A percentile compares a stretch with the other conserved stretches of the same genome.
Conservation (phyloP, 2,888 invertebrate genomes). For the Notocelia uddmanniana region DNA sequence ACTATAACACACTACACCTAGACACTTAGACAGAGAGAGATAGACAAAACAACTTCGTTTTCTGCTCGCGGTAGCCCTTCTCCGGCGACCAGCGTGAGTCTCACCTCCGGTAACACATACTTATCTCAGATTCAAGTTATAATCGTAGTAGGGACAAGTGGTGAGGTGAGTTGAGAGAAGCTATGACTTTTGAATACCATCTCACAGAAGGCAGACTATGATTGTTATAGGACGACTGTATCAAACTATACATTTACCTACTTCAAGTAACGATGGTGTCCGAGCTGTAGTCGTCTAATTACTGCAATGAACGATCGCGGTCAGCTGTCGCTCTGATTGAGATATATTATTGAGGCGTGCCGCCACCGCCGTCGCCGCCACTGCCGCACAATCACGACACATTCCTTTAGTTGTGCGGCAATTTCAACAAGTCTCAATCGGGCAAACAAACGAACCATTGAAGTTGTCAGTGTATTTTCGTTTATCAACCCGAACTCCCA, state of each 20-base stretch:
- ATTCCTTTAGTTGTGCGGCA: background rate
- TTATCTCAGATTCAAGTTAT: background rate
- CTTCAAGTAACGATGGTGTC: background rate
- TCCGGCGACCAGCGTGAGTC: no score
- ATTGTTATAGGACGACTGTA: background rate
- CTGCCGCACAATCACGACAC: constrained; percentile 15
- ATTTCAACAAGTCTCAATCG: background rate
- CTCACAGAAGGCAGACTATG: background rate
- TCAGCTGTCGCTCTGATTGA: constrained; percentile 9
- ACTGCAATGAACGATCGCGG: constrained; percentile 15
- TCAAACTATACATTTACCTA: background rate
- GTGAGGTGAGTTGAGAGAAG: background rate
- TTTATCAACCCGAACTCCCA: no score
- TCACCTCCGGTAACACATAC: no score
- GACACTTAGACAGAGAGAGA: no score
- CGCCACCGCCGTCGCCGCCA: background rate
- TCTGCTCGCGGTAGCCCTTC: no score
- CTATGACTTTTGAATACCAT: no score
- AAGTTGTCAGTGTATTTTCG: no score
- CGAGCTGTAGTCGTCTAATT: background rate
- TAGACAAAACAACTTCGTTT: no score
- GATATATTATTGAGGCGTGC: background rate
- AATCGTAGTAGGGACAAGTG: background rate
- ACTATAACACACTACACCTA: no score
- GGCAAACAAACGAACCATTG: background rate